Conservation (phyloP, 2,113 vertebrate genomes). For the Strigops habroptila region DNA sequence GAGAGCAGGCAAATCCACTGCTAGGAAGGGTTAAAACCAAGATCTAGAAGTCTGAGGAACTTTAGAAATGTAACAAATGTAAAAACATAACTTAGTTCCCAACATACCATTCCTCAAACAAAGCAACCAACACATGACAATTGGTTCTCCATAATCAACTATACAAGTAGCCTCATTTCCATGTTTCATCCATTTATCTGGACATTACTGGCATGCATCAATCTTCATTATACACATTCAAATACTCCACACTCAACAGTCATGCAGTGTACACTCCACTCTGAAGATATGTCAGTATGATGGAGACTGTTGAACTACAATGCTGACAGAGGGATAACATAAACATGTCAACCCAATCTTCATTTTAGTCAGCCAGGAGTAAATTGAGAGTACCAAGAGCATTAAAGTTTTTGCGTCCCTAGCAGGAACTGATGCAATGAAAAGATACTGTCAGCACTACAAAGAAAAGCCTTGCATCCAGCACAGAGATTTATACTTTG, state of each 20-base stretch:
- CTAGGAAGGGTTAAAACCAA: not conserved
- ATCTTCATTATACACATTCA: not conserved
- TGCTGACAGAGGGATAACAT: not conserved
- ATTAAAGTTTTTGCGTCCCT: not conserved
- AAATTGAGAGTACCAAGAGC: not conserved
- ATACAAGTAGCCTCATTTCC: not conserved
- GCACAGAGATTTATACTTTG: not conserved
- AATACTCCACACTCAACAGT: not conserved
- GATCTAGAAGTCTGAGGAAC: not conserved
- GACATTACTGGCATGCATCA: not conserved
- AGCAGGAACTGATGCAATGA: not conserved
- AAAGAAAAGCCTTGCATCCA: not conserved
- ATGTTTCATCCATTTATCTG: not conserved
- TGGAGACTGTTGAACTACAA: not conserved
- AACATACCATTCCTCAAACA: not conserved
- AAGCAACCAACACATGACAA: not conserved
- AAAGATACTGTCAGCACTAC: not conserved
- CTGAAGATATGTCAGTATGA: rapidly evolving
- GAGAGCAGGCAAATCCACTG: not conserved
- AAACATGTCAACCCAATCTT: not conserved
- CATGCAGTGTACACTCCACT: not conserved
- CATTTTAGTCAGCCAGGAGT: not conserved
- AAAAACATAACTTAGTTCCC: not conserved
- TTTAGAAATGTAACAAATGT: not conserved
- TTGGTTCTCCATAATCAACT: not conserved